A percentile compares a stretch with the other conserved stretches of the same genome.
phyloP scores from a whole-genome alignment of 2,888 invertebrate species.

The Diarsia brunnea region DNA sequence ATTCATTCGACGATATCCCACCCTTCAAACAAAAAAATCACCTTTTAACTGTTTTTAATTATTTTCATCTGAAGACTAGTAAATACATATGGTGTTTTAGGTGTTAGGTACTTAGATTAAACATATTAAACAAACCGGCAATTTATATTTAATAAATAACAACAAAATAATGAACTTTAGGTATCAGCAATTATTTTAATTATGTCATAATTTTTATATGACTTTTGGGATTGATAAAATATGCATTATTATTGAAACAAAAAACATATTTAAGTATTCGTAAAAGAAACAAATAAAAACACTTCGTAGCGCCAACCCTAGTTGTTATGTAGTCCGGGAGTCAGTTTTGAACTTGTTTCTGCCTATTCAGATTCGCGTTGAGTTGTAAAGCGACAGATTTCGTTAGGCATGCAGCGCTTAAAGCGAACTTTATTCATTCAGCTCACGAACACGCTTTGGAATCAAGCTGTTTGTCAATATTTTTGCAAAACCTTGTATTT shows the following conservation, averaged over 20 bases:
- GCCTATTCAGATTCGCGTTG: constrained; percentile 67
- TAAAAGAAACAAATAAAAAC: neutral
- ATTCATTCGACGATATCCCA: no score
- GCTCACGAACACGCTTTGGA: constrained; percentile 39
- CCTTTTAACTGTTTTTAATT: no score
- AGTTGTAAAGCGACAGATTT: constrained; percentile 68
- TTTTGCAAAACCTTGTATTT: constrained; percentile 3
- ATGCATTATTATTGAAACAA: no score
- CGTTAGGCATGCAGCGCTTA: constrained; percentile 58
- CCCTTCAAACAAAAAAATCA: no score
- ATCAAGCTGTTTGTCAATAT: constrained; percentile 27
- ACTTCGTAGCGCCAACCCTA: constrained; percentile 44
- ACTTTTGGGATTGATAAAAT: neutral
- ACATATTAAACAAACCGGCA: no score
- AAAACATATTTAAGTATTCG: neutral
- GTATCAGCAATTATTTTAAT: neutral
- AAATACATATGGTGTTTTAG: no score
- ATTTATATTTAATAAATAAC: no score
- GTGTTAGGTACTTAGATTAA: no score
- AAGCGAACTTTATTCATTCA: constrained; percentile 59
- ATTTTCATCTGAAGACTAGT: no score
- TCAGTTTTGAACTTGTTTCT: constrained; percentile 66
- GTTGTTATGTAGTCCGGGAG: constrained; percentile 16
- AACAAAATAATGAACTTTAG: neutral
- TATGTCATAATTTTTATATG: neutral